These are phyloP conservation scores for Hirtodrosophila histrioides DNA, from an alignment of 2,888 invertebrate species.

Conservation along the genomic window DNA sequence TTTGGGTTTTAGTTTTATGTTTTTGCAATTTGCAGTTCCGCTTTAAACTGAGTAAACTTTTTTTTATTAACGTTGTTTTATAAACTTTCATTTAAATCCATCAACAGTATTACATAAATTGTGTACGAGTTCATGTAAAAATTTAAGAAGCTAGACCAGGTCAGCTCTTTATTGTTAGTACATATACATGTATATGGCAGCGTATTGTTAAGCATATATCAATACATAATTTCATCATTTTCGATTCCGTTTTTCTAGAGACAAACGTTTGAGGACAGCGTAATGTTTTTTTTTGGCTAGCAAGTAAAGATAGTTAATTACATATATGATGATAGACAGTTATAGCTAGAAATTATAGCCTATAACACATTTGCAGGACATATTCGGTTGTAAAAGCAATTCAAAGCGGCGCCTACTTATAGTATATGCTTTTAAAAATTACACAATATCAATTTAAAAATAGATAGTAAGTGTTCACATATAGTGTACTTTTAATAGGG, in stretches of 20 bases:
- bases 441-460: conserved; percentile 39
- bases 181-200: conserved; percentile 66
- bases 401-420: conserved; percentile 58
- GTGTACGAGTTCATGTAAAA: conserved; percentile 47
- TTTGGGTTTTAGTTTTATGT: conserved; percentile 34
- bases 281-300: conserved; percentile 46
- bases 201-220: conserved; percentile 71
- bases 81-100: conserved; percentile 73
- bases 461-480: conserved; percentile 45
- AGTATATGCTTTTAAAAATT: conserved; percentile 55
- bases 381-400: conserved; percentile 68
- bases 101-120: conserved; percentile 70
- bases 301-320: conserved; percentile 26
- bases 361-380: conserved; percentile 71
- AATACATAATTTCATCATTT: conserved; percentile 60
- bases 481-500: conserved; percentile 29
- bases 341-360: conserved; percentile 50
- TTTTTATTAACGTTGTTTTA: conserved; percentile 71
- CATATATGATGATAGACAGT: conserved; percentile 27
- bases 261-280: conserved; percentile 43
- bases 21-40: conserved; percentile 53
- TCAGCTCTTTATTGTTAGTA: conserved; percentile 53
- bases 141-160: conserved; percentile 59
- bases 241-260: conserved; percentile 14
- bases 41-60: conserved; percentile 51